These are phyloP conservation scores for Selene dorsalis DNA, from an alignment of 2,797 vertebrate species.

Conservation along the genomic window DNA sequence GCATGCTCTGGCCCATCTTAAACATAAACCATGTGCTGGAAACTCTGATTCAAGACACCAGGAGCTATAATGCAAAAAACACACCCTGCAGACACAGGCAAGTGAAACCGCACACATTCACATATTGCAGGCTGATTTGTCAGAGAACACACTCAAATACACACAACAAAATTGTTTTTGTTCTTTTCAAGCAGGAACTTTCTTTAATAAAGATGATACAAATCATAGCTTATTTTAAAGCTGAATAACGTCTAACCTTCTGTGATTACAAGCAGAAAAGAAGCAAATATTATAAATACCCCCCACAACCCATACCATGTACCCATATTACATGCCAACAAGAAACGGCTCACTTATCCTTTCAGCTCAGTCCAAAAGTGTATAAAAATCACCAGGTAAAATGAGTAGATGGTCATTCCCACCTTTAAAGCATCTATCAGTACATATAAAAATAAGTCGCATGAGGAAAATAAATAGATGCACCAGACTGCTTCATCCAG, in stretches of 20 bases:
- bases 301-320: constrained; percentile 62
- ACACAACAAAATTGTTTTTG: background rate
- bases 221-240: constrained; percentile 54
- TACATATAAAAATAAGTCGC: constrained; percentile 84
- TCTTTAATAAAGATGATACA: constrained; percentile 74
- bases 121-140: background rate
- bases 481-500: constrained; percentile 65
- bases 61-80: constrained; percentile 70
- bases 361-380: constrained; percentile 39
- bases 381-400: constrained; percentile 76
- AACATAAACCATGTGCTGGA: constrained; percentile 80
- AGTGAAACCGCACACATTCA: constrained; percentile 35
- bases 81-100: constrained; percentile 34
- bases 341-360: constrained; percentile 45
- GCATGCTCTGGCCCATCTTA: constrained; percentile 67
- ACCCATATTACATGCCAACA: constrained; percentile 57
- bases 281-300: constrained; percentile 77
- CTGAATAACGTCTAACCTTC: constrained; percentile 44
- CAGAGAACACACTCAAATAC: background rate
- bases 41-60: constrained; percentile 73
- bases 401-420: constrained; percentile 56
- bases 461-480: constrained; percentile 85
- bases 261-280: constrained; percentile 61
- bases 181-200: constrained; percentile 38
- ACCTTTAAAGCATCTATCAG: constrained; percentile 56